phyloP scores from a whole-genome alignment of 30 jellyfish, hydroid and myxozoan species.

The Morbakka virulenta region DNA sequence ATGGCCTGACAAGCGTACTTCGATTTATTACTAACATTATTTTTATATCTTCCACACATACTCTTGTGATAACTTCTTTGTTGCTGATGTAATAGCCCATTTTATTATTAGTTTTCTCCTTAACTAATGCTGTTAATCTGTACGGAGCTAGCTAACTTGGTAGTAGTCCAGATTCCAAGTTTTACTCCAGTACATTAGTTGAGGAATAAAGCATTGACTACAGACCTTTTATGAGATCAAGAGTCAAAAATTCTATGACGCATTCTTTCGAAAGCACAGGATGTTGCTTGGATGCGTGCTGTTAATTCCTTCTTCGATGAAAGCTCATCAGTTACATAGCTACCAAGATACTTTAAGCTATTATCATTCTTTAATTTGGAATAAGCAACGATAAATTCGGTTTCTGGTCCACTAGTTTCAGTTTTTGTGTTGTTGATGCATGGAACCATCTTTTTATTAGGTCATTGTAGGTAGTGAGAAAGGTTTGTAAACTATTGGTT shows the following conservation, averaged over 20 bases:
- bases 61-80: background rate
- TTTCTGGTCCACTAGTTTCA: slow-evolving; percentile 52
- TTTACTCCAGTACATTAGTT: slow-evolving; percentile 14
- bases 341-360: slow-evolving; percentile 52
- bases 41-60: background rate
- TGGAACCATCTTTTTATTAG: slow-evolving; percentile 21
- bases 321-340: slow-evolving; percentile 42
- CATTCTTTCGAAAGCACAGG: slow-evolving; percentile 32
- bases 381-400: too few species aligned
- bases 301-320: slow-evolving; percentile 30
- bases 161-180: background rate
- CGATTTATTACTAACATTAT: background rate
- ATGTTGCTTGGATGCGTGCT: slow-evolving; percentile 52
- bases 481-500: background rate
- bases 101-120: background rate
- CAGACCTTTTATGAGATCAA: slow-evolving; percentile 11
- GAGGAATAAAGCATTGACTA: slow-evolving; percentile 27
- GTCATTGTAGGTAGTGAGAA: slow-evolving; percentile 15
- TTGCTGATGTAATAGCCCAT: background rate
- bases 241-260: slow-evolving; percentile 33
- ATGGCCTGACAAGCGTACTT: background rate
- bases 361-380: too few species aligned
- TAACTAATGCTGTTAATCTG: background rate
- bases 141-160: background rate
- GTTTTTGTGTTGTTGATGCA: slow-evolving; percentile 49